phyloP scores from a whole-genome alignment of 2,113 vertebrate species.

The Bufo bufo region DNA sequence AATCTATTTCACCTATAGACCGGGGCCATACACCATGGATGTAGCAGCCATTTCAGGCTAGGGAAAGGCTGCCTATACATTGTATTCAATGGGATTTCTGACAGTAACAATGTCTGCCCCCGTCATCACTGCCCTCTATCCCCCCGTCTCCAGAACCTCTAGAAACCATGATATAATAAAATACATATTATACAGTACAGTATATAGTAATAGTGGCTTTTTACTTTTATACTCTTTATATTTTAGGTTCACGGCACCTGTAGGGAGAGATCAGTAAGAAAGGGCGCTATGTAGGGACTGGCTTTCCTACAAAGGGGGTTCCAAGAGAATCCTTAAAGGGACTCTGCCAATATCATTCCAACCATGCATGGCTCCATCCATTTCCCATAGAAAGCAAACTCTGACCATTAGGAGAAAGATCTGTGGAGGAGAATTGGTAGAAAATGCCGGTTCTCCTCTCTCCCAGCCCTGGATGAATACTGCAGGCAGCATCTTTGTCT shows the following conservation, averaged over 20 bases:
- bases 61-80: neutral
- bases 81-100: neutral
- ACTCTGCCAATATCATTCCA: neutral
- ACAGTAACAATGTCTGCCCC: neutral
- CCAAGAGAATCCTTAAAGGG: neutral
- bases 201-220: neutral
- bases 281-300: too few relatives aligned
- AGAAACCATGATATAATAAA: neutral
- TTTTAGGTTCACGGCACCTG: neutral
- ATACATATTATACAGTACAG: too few relatives aligned
- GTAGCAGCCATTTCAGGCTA: neutral
- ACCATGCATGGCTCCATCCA: neutral
- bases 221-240: neutral
- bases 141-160: neutral
- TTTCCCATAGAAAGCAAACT: neutral
- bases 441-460: neutral
- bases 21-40: neutral
- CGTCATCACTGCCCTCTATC: neutral
- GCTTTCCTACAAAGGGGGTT: neutral
- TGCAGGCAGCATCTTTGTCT: neutral
- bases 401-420: neutral
- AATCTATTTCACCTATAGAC: neutral
- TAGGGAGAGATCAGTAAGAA: neutral
- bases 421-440: neutral
- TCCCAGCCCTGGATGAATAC: neutral